These are phyloP conservation scores for Tupaia chinensis DNA, from an alignment of 2,113 vertebrate genomes.

Conservation along the genomic window DNA sequence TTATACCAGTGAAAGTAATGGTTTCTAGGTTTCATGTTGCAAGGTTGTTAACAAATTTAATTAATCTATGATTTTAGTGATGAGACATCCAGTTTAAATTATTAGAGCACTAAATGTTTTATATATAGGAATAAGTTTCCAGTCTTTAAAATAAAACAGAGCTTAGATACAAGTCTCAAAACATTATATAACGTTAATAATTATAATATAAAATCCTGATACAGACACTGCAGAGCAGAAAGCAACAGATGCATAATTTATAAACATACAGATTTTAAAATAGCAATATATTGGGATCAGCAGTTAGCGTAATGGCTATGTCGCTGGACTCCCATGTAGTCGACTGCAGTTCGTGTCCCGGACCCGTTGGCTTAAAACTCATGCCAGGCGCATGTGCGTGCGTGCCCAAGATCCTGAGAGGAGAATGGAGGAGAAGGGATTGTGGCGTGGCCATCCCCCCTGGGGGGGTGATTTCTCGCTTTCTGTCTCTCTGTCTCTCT, in stretches of 20 bases:
- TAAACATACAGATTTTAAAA: conserved; percentile 9
- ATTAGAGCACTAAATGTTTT: not conserved
- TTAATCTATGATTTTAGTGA: not conserved
- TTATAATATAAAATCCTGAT: not conserved
- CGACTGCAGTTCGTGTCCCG: too few species aligned
- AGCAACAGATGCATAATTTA: not conserved
- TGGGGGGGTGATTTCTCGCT: too few species aligned
- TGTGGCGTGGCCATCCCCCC: too few species aligned
- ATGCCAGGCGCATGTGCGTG: too few species aligned
- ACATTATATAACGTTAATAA: not conserved
- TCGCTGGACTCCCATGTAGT: too few species aligned
- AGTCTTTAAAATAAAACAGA: conserved; percentile 10
- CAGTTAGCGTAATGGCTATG: too few species aligned
- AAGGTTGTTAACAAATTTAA: not conserved
- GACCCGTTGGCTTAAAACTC: too few species aligned
- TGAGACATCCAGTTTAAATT: not conserved
- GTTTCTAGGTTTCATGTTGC: not conserved
- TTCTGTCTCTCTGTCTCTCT: too few species aligned
- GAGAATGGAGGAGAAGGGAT: too few species aligned
- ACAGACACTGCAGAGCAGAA: not conserved
- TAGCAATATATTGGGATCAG: not conserved
- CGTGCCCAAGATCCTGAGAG: too few species aligned
- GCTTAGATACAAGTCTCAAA: not conserved
- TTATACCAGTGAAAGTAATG: not conserved
- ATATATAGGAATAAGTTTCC: not conserved